A percentile compares a stretch with the other conserved stretches of the same genome.
Evolutionary conservation across 64 coral and sea anemone genomes (phyloP).

Genomic region (Montipora sp.): DNA sequence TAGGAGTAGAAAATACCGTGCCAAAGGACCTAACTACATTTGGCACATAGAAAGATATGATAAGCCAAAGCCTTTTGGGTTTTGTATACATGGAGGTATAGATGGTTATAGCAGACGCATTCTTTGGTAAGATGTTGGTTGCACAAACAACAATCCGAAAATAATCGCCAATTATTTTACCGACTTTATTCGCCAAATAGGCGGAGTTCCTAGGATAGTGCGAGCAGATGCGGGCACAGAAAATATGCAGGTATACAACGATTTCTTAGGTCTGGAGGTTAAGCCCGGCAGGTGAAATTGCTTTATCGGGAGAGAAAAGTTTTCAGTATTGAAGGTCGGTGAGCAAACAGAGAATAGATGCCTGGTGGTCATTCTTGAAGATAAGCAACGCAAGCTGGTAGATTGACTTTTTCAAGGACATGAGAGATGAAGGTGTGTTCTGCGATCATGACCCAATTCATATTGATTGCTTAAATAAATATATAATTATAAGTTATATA

Average conservation of each 20-base stretch:
- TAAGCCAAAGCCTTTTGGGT: neutral
- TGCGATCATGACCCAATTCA: constrained; percentile 44
- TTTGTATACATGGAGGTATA: neutral
- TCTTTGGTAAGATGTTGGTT: constrained; percentile 44
- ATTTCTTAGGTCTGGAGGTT: constrained; percentile 38
- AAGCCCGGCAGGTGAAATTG: neutral
- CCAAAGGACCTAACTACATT: neutral
- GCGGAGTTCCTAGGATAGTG: constrained; percentile 55
- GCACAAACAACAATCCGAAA: constrained; percentile 30
- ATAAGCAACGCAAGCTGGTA: constrained; percentile 45
- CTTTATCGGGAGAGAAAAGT: constrained; percentile 35
- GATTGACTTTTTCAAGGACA: constrained; percentile 52
- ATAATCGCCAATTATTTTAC: constrained; percentile 35
- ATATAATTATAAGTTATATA: no score
- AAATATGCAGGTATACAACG: constrained; percentile 59
- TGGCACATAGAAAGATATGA: neutral
- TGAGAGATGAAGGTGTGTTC: constrained; percentile 38
- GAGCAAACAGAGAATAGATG: constrained; percentile 48
- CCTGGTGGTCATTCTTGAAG: constrained; percentile 30
- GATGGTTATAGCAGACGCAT: constrained; percentile 14
- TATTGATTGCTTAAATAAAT: constrained; percentile 15
- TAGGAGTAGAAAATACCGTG: neutral
- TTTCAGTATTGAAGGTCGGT: constrained; percentile 39
- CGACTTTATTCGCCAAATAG: constrained; percentile 25
- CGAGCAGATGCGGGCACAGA: constrained; percentile 28